A percentile compares a stretch with the other conserved stretches of the same genome.
Evolutionary conservation across 2,888 invertebrate species (phyloP).

Genomic region (Netelia virgata): DNA sequence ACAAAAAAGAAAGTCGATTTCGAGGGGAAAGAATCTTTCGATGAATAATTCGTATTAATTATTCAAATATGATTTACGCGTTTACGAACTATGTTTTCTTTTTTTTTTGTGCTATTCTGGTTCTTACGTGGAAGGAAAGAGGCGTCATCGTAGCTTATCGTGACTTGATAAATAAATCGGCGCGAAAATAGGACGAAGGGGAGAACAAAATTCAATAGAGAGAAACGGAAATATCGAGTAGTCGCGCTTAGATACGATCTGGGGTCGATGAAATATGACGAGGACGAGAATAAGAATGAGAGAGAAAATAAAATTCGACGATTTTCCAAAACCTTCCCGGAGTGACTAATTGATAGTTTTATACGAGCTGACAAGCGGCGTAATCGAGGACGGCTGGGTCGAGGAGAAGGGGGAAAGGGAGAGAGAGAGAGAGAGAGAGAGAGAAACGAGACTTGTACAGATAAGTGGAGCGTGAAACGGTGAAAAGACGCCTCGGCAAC

Average conservation of each 20-base stretch:
- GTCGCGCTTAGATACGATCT: not conserved
- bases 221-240: not conserved
- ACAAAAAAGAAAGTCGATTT: no score
- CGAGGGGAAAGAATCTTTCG: not conserved
- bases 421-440: slow-evolving; percentile 12
- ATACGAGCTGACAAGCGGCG: slow-evolving; percentile 29
- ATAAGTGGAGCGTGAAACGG: slow-evolving; percentile 81
- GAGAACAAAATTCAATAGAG: not conserved
- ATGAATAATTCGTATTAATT: not conserved
- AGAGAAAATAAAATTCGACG: slow-evolving; percentile 20
- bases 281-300: not conserved
- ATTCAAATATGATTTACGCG: not conserved
- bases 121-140: not conserved
- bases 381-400: slow-evolving; percentile 3
- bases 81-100: not conserved
- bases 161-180: not conserved
- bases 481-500: slow-evolving; percentile 72
- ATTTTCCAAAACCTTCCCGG: slow-evolving; percentile 36
- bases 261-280: not conserved
- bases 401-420: slow-evolving; percentile 2
- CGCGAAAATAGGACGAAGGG: not conserved
- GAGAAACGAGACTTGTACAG: slow-evolving; percentile 61
- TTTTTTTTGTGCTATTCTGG: not conserved
- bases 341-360: slow-evolving; percentile 48
- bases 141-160: no score